Evolutionary conservation across 2,113 vertebrate species (phyloP), one percentile per base, ranked within the genome.

Genomic region (Anoura caudifer): DNA sequence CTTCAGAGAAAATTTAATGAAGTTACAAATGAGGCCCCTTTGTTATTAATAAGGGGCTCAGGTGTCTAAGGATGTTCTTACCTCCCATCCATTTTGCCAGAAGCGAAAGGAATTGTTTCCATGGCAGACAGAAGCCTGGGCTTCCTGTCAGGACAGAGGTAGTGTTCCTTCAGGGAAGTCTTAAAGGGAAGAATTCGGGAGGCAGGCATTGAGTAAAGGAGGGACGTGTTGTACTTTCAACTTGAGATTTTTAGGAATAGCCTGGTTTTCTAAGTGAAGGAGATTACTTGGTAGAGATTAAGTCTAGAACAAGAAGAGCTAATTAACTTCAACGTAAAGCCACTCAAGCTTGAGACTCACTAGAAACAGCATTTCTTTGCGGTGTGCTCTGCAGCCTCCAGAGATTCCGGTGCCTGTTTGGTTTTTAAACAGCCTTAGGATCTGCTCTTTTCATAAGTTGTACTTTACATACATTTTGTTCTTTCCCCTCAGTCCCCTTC

Each of bases 51-150:
- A 76, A 45, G 24, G 20, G 59, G 2, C 36, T 82, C 56, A 7
- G 20, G 14, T 95, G 65, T 85, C 93, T 89, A 65, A 22, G 38
- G 73, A 84, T 45, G 31, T 79, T 52, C 28, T 70, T 36, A 8
- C 24, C 70, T 65, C 22, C 54, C 0, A 41, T 36, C 52, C 72
- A 1, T 73, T 56, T 82, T 79, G 52, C 79, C 54, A 2, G 38
- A 45, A 43, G 41, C 76, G 17, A 52, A 76, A 69, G n/a, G 61
- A 47, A 24, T 61, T 14, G 59, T 69, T 28, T 69, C 45, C 69
- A 67, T 4, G 24, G 38, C 77, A 6, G 54, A 16, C n/a, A 47
- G 70, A 76, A 52, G 19, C 50, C 11, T 2, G 45, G 38, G 31
- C 41, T 56, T 89, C 47, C 47, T 61, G 3, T 72, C 52, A 10